phyloP scores from a whole-genome alignment of 1,140 invertebrate genomes.

The Leguminivora glycinivorella region DNA sequence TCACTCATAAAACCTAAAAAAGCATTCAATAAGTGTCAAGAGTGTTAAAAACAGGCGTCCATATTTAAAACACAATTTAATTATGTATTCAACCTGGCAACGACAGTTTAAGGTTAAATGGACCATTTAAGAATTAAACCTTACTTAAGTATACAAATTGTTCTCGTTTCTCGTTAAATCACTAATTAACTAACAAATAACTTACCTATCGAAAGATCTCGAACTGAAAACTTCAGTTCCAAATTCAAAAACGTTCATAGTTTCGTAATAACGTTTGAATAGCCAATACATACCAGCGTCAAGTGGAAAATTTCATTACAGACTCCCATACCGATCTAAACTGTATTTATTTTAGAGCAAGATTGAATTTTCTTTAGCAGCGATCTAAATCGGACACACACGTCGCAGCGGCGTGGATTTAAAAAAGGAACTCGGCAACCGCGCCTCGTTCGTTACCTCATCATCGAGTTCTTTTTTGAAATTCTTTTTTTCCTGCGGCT shows the following conservation, averaged over 20 bases:
- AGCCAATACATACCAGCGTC: conserved; percentile 36
- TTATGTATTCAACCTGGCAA: too few relatives aligned
- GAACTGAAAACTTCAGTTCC: conserved; percentile 25
- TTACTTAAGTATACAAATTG: background rate
- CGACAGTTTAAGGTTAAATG: too few relatives aligned
- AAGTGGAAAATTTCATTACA: conserved; percentile 33
- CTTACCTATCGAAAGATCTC: background rate
- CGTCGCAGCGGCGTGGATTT: conserved; percentile 57
- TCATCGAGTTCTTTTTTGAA: conserved; percentile 63
- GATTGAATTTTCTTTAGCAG: conserved; percentile 28
- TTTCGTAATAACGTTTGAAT: conserved; percentile 31
- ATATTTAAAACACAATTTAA: too few relatives aligned
- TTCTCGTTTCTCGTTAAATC: background rate
- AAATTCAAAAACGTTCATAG: conserved; percentile 23
- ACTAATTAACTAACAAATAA: background rate
- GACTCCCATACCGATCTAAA: conserved; percentile 35
- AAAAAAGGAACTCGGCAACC: conserved; percentile 69
- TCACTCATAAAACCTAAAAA: too few relatives aligned
- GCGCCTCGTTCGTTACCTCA: conserved; percentile 71
- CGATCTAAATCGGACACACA: conserved; percentile 54
- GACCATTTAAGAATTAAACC: too few relatives aligned
- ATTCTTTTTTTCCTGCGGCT: conserved; percentile 45
- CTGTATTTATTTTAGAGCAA: conserved; percentile 23
- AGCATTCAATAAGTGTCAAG: too few relatives aligned
- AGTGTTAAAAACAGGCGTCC: too few relatives aligned